Conservation (phyloP, 2,113 vertebrate species). For the Bagarius yarrelli region DNA sequence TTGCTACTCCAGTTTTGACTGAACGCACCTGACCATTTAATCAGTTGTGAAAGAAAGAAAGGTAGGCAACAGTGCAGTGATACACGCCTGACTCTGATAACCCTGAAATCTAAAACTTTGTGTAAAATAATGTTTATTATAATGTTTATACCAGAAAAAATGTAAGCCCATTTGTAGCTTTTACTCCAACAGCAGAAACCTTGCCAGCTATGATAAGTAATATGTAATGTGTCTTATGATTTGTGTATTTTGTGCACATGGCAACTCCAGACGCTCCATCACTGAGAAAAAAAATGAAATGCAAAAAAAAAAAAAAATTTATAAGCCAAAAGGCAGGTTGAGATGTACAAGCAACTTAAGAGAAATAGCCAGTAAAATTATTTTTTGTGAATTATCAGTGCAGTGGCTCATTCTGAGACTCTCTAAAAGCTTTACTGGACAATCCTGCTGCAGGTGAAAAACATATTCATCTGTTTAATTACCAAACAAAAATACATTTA, state of each 20-base stretch:
- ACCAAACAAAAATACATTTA: conserved; percentile 30
- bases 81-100: conserved; percentile 67
- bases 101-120: conserved; percentile 41
- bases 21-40: too few species aligned
- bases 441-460: conserved; percentile 10
- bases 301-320: neutral
- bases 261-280: neutral
- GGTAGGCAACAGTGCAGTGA: neutral
- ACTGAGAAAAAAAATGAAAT: neutral
- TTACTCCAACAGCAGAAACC: neutral
- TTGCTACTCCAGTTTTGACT: too few species aligned
- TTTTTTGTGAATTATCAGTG: conserved; percentile 24
- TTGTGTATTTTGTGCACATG: neutral
- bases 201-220: neutral
- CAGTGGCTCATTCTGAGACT: conserved; percentile 8
- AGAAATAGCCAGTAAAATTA: neutral
- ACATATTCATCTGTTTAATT: conserved; percentile 34
- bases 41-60: too few species aligned
- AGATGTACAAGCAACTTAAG: neutral
- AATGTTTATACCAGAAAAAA: neutral
- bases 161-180: neutral
- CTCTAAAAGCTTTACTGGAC: neutral
- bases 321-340: neutral
- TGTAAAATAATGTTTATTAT: neutral
- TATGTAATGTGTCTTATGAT: neutral